These are phyloP conservation scores for Abrostola tripartita DNA, from an alignment of 2,888 invertebrate genomes.

Conservation along the genomic window DNA sequence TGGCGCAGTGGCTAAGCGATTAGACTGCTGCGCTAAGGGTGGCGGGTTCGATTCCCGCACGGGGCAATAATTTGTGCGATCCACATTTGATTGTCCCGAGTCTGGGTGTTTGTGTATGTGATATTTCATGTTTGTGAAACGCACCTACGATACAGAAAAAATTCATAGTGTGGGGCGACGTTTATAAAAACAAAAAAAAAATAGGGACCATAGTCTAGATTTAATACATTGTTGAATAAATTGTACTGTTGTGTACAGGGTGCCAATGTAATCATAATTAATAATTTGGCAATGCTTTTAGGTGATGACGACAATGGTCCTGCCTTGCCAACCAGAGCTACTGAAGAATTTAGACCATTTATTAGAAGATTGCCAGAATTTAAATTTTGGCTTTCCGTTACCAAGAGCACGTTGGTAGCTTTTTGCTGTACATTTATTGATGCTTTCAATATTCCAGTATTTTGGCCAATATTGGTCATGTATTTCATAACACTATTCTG, in stretches of 20 bases:
- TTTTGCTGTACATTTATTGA: conserved; percentile 98
- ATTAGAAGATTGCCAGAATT: conserved; percentile 99
- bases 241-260: background rate
- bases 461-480: conserved; percentile 99
- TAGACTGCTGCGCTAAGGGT: too few species aligned
- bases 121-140: too few species aligned
- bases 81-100: too few species aligned
- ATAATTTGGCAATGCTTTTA: conserved; percentile 59
- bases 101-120: too few species aligned
- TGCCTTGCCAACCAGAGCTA: conserved; percentile 97
- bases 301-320: conserved; percentile 94
- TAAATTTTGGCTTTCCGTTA: conserved; percentile 99
- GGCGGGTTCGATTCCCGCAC: too few species aligned
- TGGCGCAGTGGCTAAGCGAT: too few species aligned
- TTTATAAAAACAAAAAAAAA: too few species aligned
- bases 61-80: too few species aligned
- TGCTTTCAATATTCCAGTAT: conserved; percentile 99
- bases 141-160: too few species aligned
- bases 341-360: conserved; percentile 99
- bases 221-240: too few species aligned
- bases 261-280: conserved; percentile 17
- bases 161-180: too few species aligned
- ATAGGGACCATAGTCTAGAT: too few species aligned
- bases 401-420: conserved; percentile 97
- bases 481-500: conserved; percentile 99